Conservation (phyloP, 2,113 vertebrate species). For the Pelusios castaneus region DNA sequence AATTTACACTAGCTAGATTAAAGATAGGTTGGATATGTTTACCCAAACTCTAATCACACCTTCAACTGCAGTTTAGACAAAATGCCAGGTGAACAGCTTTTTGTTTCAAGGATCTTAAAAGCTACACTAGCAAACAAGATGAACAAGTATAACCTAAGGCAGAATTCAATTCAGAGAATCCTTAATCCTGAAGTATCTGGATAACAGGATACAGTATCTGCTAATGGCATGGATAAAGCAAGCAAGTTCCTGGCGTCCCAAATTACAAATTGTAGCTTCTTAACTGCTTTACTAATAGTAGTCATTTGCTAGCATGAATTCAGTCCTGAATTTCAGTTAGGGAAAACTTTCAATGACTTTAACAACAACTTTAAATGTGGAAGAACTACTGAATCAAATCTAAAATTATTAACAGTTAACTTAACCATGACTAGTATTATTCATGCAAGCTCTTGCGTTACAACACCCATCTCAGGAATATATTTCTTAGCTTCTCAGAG, state of each 20-base stretch:
- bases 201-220: not conserved
- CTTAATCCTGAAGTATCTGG: not conserved
- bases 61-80: not conserved
- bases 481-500: not conserved
- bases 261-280: not conserved
- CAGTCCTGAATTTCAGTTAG: not conserved
- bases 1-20: not conserved
- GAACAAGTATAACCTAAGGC: not conserved
- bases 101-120: not conserved
- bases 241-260: not conserved
- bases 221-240: not conserved
- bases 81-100: not conserved
- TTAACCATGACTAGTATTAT: not conserved
- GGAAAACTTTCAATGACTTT: not conserved
- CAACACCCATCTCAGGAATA: not conserved
- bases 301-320: not conserved
- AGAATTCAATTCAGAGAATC: not conserved
- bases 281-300: not conserved
- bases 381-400: not conserved
- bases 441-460: not conserved
- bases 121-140: not conserved
- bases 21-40: not conserved
- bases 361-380: accelerated
- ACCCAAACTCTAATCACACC: not conserved
- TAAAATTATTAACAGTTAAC: not conserved